Base-by-base conservation (phyloP, 2,888 invertebrate species). In the Iselma pallidipennis region DNA sequence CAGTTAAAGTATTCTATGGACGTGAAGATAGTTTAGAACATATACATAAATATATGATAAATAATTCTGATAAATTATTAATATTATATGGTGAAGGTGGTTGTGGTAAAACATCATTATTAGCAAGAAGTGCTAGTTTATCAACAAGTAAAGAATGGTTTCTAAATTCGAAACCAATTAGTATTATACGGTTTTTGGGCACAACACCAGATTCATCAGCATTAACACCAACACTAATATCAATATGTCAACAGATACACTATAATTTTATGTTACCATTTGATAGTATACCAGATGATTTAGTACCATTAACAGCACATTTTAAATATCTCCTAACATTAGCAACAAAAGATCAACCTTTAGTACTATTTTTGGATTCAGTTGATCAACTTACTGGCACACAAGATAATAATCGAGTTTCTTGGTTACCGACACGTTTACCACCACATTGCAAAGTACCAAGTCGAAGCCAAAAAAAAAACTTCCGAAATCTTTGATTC, bases 131-230 rank as follows among this genome's bases (percentile, higher is more conserved):
- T 63, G 95, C 96, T 0, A 91, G 93, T 23, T 86, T 92, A 80
- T 81, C 78, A 0, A 91, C 91, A 0, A 85, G 89, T 7, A 86
- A 84, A 33, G 87, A 85, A 51, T 94, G 92, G 92, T 90, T 91
- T 65, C 83, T 85, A 19, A 89, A 88, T 0, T 88, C 87, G 1
- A 88, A 89, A 55, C 96, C 97, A 0, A 89, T 96, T 19, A 91
- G 94, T 78, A 88, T 97, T 63, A 88, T 98, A 59, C 84, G 98
- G 65, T 98, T 98, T 80, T 86, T 98, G 28, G 98, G 98, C 23
- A 98, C 97, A 0, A 98, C 98, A 10, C 98, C 98, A 1, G 97
- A 98, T 81, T 96, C 96, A 68, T 96, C 96, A 69, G 95, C 96
- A 23, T 84, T 98, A 49, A 94, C 96, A 0, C 97, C 97, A 0